Conservation (phyloP, 2,888 invertebrate species). For the Melitaea athalia region DNA sequence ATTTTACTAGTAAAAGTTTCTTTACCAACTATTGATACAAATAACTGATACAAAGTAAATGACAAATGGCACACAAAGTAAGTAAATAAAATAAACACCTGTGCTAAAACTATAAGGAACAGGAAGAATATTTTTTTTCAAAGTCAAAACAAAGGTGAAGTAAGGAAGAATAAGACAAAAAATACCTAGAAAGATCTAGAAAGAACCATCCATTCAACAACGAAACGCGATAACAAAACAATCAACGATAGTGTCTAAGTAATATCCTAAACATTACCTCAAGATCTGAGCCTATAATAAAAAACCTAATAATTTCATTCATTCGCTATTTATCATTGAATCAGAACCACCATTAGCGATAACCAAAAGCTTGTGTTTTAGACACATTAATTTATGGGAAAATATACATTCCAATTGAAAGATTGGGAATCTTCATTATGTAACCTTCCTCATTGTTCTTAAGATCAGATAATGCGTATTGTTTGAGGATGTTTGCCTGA, state of each 20-base stretch:
- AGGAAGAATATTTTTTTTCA: too few relatives aligned
- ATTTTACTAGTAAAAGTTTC: too few relatives aligned
- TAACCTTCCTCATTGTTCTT: conserved; percentile 28
- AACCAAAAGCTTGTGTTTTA: conserved; percentile 24
- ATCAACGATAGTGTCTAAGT: not conserved
- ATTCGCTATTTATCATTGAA: not conserved
- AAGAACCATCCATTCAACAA: too few relatives aligned
- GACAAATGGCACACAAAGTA: too few relatives aligned
- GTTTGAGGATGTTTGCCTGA: conserved; percentile 23
- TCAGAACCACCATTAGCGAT: conserved; percentile 5
- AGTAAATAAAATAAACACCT: too few relatives aligned
- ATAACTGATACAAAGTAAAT: too few relatives aligned
- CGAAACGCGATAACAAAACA: not conserved
- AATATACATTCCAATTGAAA: conserved; percentile 31
- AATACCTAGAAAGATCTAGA: too few relatives aligned
- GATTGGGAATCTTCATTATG: conserved; percentile 31
- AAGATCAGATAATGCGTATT: conserved; percentile 33
- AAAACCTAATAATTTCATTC: not conserved
- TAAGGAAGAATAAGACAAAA: too few relatives aligned
- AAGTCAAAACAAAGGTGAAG: too few relatives aligned
- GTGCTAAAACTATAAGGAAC: too few relatives aligned
- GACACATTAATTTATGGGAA: conserved; percentile 32
- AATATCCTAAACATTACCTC: not conserved
- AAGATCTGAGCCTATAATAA: not conserved
- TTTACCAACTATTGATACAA: too few relatives aligned